phyloP scores from a whole-genome alignment of 2,113 vertebrate genomes.

The Macroglossus sobrinus region DNA sequence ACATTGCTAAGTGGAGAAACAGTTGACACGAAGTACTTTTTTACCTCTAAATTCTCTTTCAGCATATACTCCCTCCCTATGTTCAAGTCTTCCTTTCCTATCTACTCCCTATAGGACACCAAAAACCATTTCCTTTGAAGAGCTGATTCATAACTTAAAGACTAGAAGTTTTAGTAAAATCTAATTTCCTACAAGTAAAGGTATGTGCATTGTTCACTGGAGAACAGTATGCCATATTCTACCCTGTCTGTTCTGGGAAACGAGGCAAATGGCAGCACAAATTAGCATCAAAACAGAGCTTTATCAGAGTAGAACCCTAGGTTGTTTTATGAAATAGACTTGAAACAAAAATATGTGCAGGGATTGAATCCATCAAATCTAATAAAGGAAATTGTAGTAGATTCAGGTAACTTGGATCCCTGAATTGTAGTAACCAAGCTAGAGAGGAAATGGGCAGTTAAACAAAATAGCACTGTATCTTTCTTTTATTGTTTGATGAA shows the following conservation, averaged over 20 bases:
- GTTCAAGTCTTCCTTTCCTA: conserved; percentile 70
- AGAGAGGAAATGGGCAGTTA: conserved; percentile 76
- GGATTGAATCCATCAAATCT: conserved; percentile 80
- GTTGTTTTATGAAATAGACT: conserved; percentile 79
- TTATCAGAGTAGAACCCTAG: conserved; percentile 62
- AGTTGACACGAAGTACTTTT: conserved; percentile 62
- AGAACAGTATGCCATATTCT: conserved; percentile 66
- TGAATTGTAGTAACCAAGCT: conserved; percentile 81
- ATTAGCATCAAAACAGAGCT: conserved; percentile 77
- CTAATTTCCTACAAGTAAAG: conserved; percentile 69
- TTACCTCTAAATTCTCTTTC: conserved; percentile 71
- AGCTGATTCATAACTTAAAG: conserved; percentile 69
- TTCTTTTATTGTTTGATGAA: conserved; percentile 84
- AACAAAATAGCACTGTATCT: conserved; percentile 81
- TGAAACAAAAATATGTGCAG: conserved; percentile 78
- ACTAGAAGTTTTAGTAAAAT: conserved; percentile 67
- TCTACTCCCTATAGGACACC: conserved; percentile 71
- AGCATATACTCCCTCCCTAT: conserved; percentile 60
- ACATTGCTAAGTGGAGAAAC: background rate
- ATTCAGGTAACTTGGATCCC: conserved; percentile 78
- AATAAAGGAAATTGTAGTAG: conserved; percentile 80
- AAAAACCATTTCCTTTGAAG: conserved; percentile 74
- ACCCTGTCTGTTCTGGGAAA: conserved; percentile 57
- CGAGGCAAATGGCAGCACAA: conserved; percentile 48
- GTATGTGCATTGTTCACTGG: conserved; percentile 67